Percentiles rank a stretch among this genome's conserved stretches.
These are phyloP conservation scores for Tenthredo mesomela DNA, from an alignment of 2,888 invertebrate genomes.

Conservation along the genomic window DNA sequence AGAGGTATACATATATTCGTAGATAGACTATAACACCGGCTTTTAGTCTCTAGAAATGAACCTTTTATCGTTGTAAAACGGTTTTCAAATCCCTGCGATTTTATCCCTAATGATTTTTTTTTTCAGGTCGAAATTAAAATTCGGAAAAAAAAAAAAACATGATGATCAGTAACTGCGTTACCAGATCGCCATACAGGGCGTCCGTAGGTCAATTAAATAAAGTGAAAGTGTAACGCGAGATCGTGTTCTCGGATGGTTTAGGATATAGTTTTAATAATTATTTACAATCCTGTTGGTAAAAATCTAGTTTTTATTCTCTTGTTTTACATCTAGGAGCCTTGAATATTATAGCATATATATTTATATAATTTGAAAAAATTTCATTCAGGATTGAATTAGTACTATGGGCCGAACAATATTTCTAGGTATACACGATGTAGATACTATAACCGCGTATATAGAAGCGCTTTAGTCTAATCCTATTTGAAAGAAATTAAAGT, in stretches of 20 bases:
- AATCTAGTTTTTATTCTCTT: not conserved
- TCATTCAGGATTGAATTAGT: not conserved
- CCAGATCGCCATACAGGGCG: not conserved
- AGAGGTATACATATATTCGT: not conserved
- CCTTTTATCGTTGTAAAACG: not conserved
- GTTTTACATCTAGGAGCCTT: not conserved
- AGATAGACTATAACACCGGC: not conserved
- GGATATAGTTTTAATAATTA: not conserved
- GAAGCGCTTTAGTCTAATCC: constrained; percentile 34
- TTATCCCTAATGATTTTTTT: not conserved
- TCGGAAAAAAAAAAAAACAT: not conserved
- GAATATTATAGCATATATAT: not conserved
- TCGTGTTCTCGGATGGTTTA: constrained; percentile 3
- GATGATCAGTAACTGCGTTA: not conserved
- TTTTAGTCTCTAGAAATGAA: too few species aligned
- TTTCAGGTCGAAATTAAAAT: not conserved
- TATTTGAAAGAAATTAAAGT: constrained; percentile 41
- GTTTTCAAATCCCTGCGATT: not conserved
- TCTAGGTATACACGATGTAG: not conserved
- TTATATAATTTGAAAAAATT: not conserved
- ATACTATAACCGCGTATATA: constrained; percentile 12
- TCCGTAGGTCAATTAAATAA: constrained; percentile 5
- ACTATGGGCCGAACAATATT: not conserved
- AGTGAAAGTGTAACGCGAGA: constrained; percentile 46
- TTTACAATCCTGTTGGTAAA: not conserved